A percentile compares a stretch with the other conserved stretches of the same genome.
Conservation (phyloP, 2,888 invertebrate genomes). For the Metacarcinus magister region DNA sequence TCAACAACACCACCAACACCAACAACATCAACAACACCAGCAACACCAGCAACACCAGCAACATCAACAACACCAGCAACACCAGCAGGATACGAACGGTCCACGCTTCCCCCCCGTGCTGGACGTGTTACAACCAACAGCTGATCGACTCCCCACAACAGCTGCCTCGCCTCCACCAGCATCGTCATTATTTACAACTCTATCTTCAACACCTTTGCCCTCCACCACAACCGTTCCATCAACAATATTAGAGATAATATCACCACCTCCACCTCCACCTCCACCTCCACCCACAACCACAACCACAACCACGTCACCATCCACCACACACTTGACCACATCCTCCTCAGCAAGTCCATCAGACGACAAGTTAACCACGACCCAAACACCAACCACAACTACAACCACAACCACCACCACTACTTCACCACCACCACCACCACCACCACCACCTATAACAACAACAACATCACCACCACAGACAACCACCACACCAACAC, state of each 20-base stretch:
- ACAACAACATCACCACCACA: slow-evolving; percentile 26
- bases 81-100: neutral
- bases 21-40: neutral
- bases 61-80: neutral
- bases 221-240: slow-evolving; percentile 22
- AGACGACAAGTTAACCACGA: neutral
- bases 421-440: neutral
- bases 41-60: neutral
- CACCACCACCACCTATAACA: too few relatives aligned
- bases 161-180: neutral
- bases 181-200: neutral
- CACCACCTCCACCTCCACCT: neutral
- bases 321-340: neutral
- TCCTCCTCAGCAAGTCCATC: neutral
- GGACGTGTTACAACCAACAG: neutral
- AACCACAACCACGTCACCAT: neutral
- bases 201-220: neutral
- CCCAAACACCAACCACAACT: neutral
- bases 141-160: neutral
- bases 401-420: slow-evolving; percentile 49
- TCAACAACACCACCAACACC: neutral
- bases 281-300: neutral
- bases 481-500: neutral
- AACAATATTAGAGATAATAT: neutral
- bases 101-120: neutral